Conservation (phyloP, 2,797 vertebrate species). For the Ptychadena robeensis region DNA sequence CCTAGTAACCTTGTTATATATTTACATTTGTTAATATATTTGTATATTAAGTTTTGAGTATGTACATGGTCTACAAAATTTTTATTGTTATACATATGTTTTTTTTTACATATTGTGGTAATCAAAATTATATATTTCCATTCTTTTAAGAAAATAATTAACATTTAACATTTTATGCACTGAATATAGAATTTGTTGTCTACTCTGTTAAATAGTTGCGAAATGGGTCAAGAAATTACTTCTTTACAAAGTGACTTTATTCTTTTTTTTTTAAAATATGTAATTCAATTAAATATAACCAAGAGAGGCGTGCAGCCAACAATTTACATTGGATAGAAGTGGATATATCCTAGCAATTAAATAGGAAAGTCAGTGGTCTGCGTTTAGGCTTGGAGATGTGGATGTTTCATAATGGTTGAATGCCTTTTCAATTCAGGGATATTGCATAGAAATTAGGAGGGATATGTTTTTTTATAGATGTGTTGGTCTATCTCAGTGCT, state of each 20-base stretch:
- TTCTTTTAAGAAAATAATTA: background rate
- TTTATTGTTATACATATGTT: no score
- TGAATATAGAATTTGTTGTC: no score
- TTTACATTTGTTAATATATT: no score
- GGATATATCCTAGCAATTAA: slow-evolving; percentile 51
- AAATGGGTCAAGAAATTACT: background rate
- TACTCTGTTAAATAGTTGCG: background rate
- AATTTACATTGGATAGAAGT: slow-evolving; percentile 55
- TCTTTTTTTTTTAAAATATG: background rate
- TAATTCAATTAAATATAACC: slow-evolving; percentile 19
- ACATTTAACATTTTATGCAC: no score
- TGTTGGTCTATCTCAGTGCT: slow-evolving; percentile 46
- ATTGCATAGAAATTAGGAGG: slow-evolving; percentile 55
- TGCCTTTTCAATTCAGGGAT: slow-evolving; percentile 43
- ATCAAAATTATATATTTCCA: background rate
- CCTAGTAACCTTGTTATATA: no score
- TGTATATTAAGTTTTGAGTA: no score
- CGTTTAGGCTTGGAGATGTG: slow-evolving; percentile 11
- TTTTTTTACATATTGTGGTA: background rate
- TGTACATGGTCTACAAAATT: no score
- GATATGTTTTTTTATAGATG: slow-evolving; percentile 51
- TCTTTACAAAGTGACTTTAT: background rate
- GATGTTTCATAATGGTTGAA: slow-evolving; percentile 29
- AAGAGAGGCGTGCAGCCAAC: slow-evolving; percentile 35
- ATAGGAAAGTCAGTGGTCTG: slow-evolving; percentile 22